Evolutionary conservation across 1,140 invertebrate species (phyloP), one percentile per base, ranked within the genome.

Genomic region (Euura saliciscinereae): DNA sequence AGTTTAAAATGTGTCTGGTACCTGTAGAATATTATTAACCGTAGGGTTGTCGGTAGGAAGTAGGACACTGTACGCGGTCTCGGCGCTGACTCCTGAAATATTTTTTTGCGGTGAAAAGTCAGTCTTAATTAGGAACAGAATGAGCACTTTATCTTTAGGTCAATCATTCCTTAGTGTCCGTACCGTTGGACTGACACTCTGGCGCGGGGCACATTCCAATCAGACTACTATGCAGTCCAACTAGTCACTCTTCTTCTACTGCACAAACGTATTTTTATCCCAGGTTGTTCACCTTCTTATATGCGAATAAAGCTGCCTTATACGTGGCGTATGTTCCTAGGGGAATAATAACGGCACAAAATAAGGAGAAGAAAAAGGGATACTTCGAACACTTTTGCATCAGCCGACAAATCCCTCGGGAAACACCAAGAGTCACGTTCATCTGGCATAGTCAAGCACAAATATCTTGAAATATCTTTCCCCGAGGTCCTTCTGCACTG

Each of bases 251-350:
- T 75, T 67, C 67, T 66, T 71, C 76, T 65, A 45, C 73, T 72
- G 71, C 70, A 77, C 71, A 70, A 6, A 79, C 70, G 82, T 87
- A 87, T 87, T 87, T 87, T 86, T 86, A 86, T 81, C 83, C 75
- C 75, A 78, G 85, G 85, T 87, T 87, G 82, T 86, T 87, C 84
- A 87, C 85, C 85, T 78, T 76, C 75, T 82, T 80, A 81, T 81
- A 75, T 81, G 75, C 77, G 78, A 79, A 83, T 80, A 80, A 76
- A 68, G 69, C 51, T 59, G 51, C 51, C 51, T 59, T 59, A 59
- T 59, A 59, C 5, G 51, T n/a, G 51, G 3, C 3, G 51, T n/a
- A 8, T 8, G 8, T 59, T 8, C 10, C 13, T 11, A 3, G 13
- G 3, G 6, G 6, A 51, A 51, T n/a, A n/a, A 59, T n/a, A n/a